phyloP scores from a whole-genome alignment of 2,888 invertebrate genomes.

The Galeruca laticollis region DNA sequence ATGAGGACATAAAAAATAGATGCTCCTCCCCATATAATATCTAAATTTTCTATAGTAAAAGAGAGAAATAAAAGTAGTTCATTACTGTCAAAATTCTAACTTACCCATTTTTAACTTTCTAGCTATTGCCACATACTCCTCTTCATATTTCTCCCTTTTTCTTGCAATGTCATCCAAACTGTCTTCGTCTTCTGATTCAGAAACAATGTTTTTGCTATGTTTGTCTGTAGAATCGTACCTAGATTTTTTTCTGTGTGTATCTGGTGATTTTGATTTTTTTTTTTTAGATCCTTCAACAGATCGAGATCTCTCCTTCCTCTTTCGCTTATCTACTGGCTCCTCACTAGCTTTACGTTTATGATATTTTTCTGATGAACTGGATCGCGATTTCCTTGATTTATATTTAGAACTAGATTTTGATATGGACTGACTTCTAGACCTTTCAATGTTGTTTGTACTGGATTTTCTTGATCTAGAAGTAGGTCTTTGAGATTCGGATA shows the following conservation, averaged over 20 bases:
- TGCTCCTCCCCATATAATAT: too few species aligned
- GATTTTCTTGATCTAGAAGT: constrained; percentile 52
- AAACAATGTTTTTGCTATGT: constrained; percentile 11
- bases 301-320: constrained; percentile 22
- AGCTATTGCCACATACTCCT: constrained; percentile 23
- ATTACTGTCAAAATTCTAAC: neutral
- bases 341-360: constrained; percentile 11
- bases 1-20: too few species aligned
- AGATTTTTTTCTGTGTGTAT: constrained; percentile 23
- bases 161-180: constrained; percentile 11
- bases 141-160: constrained; percentile 16
- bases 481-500: constrained; percentile 50
- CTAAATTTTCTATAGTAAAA: too few species aligned
- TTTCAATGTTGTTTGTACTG: constrained; percentile 39
- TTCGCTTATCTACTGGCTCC: constrained; percentile 9
- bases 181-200: constrained; percentile 6
- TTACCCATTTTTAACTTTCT: constrained; percentile 27
- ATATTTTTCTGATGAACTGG: constrained; percentile 17
- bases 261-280: constrained; percentile 10
- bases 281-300: constrained; percentile 25
- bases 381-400: constrained; percentile 15
- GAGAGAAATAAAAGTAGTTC: neutral
- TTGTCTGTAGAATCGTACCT: constrained; percentile 27
- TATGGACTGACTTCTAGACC: constrained; percentile 9
- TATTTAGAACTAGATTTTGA: constrained; percentile 1